These are phyloP conservation scores for Pygoscelis adeliae DNA, from an alignment of 2,113 vertebrate genomes.

Conservation along the genomic window DNA sequence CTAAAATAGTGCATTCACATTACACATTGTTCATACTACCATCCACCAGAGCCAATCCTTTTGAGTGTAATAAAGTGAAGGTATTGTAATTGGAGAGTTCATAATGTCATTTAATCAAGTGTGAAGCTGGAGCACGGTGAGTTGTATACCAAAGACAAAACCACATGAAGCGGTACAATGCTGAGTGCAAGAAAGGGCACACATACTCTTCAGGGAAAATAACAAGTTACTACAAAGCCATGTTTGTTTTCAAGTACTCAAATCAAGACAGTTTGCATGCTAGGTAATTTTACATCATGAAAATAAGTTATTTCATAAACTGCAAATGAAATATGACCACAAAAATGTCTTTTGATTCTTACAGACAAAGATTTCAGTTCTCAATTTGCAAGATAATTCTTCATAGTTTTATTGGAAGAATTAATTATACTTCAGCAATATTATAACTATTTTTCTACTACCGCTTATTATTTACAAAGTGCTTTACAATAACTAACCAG, in stretches of 20 bases:
- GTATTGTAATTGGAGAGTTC: slow-evolving; percentile 42
- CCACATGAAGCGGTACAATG: slow-evolving; percentile 27
- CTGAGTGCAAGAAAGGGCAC: not conserved
- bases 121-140: slow-evolving; percentile 3
- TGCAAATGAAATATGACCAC: slow-evolving; percentile 2
- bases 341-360: not conserved
- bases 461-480: not conserved
- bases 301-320: slow-evolving; percentile 16
- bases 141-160: slow-evolving; percentile 41
- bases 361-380: not conserved
- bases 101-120: slow-evolving; percentile 44
- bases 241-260: slow-evolving; percentile 36
- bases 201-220: slow-evolving; percentile 16
- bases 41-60: not conserved
- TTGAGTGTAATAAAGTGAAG: not conserved
- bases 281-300: not conserved
- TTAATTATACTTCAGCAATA: not conserved
- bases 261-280: not conserved
- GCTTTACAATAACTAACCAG: not conserved
- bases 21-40: not conserved
- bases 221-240: slow-evolving; percentile 35
- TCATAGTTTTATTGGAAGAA: not conserved
- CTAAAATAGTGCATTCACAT: not conserved
- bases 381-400: not conserved
- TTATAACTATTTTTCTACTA: not conserved